These are phyloP conservation scores for Pseudorhombus dupliciocellatus DNA, from an alignment of 2,113 vertebrate species.

Conservation along the genomic window DNA sequence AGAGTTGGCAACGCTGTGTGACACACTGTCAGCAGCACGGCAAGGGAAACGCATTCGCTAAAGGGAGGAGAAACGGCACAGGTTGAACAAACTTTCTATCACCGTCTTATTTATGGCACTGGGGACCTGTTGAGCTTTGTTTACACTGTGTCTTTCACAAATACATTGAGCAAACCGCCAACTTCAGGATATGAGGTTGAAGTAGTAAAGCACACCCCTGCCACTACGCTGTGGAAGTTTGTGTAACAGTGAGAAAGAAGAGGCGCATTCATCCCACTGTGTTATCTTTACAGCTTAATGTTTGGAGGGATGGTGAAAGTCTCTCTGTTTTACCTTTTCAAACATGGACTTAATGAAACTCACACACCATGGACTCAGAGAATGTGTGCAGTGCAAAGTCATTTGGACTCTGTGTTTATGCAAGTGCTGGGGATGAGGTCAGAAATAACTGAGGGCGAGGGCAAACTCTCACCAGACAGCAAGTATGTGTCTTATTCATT, in stretches of 20 bases:
- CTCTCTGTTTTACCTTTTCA: constrained; percentile 59
- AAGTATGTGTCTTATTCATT: constrained; percentile 24
- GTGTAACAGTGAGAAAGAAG: constrained; percentile 60
- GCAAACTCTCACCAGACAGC: constrained; percentile 22
- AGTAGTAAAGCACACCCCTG: constrained; percentile 53
- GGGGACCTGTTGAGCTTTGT: constrained; percentile 45
- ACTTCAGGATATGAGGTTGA: constrained; percentile 58
- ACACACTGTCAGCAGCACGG: constrained; percentile 58
- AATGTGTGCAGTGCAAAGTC: constrained; percentile 51
- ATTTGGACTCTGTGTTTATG: constrained; percentile 55
- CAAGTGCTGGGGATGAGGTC: constrained; percentile 59
- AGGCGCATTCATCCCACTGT: constrained; percentile 55
- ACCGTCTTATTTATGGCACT: constrained; percentile 58
- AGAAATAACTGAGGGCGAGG: constrained; percentile 36
- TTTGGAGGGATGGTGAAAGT: constrained; percentile 53
- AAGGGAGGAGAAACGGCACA: constrained; percentile 42
- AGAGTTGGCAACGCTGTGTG: constrained; percentile 64
- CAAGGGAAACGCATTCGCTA: constrained; percentile 42
- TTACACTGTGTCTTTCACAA: constrained; percentile 59
- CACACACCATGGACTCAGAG: constrained; percentile 36
- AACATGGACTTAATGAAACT: constrained; percentile 70
- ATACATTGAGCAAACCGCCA: constrained; percentile 68
- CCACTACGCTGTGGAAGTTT: constrained; percentile 47
- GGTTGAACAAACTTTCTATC: constrained; percentile 65
- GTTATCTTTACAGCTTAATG: constrained; percentile 55